These are phyloP conservation scores for Cervus canadensis DNA, from an alignment of 2,113 vertebrate genomes.

Conservation along the genomic window DNA sequence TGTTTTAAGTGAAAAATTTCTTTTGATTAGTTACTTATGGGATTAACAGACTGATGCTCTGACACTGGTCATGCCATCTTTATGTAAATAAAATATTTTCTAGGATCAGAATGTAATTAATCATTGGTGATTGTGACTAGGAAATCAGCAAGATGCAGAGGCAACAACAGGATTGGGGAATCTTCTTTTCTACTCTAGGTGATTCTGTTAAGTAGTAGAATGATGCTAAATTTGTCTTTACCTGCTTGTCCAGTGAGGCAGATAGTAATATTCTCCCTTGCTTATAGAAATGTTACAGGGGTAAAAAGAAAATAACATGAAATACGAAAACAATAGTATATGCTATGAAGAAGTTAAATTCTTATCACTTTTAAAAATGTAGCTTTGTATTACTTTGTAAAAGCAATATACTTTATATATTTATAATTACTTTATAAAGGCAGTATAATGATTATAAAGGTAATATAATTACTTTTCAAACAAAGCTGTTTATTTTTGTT, in stretches of 20 bases:
- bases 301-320: neutral
- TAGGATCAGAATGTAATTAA: neutral
- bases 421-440: neutral
- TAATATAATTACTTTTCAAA: neutral
- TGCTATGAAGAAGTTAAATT: neutral
- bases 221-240: neutral
- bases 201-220: neutral
- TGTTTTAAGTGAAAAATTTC: neutral
- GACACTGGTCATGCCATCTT: neutral
- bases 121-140: neutral
- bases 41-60: neutral
- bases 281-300: neutral
- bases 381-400: neutral
- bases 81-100: conserved; percentile 36
- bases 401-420: neutral
- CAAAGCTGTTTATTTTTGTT: neutral
- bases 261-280: neutral
- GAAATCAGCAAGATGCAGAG: neutral
- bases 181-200: neutral
- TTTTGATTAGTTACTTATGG: neutral
- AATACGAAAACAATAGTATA: neutral
- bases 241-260: neutral
- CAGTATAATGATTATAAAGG: neutral
- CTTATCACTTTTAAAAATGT: neutral
- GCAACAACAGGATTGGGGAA: neutral